phyloP scores from a whole-genome alignment of 2,113 vertebrate species.

The Mormyrus iriodes region DNA sequence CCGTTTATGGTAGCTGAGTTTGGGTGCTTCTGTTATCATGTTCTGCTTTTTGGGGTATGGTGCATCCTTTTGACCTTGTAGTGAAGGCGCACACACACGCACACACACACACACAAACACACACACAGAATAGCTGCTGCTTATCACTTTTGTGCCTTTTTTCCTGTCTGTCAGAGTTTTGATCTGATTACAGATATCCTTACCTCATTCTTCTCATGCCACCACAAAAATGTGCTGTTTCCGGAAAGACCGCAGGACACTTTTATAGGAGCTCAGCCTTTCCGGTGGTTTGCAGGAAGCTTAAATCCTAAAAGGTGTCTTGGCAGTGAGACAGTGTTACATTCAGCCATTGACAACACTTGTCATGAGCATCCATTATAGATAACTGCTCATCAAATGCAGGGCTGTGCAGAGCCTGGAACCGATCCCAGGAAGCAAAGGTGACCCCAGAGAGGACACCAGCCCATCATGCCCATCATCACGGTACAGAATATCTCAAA shows the following conservation, averaged over 20 bases:
- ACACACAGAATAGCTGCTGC: background rate
- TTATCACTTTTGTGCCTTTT: background rate
- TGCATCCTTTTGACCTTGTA: background rate
- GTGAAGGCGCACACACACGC: background rate
- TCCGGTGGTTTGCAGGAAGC: background rate
- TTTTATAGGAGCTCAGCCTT: background rate
- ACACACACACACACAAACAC: too few species aligned
- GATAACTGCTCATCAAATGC: background rate
- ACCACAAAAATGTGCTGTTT: background rate
- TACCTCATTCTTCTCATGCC: background rate
- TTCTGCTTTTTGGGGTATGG: background rate
- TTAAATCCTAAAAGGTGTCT: background rate
- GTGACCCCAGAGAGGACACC: background rate
- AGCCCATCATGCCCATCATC: background rate
- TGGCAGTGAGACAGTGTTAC: background rate
- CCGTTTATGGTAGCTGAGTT: background rate
- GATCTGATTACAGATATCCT: background rate
- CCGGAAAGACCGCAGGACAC: background rate
- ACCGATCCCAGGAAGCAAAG: background rate
- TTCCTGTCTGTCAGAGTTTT: background rate
- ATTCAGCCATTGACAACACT: background rate
- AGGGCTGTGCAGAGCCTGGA: background rate
- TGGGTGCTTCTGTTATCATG: background rate
- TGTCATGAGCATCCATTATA: conserved; percentile 5
- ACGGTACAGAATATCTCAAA: background rate